Percentiles rank a stretch among this genome's conserved stretches.
phyloP scores from a whole-genome alignment of 1,140 invertebrate species.

The Drosophila ogumai region DNA sequence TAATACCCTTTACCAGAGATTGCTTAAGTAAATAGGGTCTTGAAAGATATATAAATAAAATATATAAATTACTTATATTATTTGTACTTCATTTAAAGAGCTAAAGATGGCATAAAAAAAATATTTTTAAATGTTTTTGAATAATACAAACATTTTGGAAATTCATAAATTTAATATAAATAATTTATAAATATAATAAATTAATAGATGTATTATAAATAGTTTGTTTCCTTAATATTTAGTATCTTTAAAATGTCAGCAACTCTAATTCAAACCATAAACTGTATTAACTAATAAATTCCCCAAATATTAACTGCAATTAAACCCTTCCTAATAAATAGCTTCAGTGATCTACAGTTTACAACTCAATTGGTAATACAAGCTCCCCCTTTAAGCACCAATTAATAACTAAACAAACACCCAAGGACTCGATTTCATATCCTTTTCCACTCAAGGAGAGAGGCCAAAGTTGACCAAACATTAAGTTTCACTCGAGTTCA shows the following conservation, averaged over 20 bases:
- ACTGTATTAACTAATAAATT: neutral
- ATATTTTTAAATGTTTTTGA: too few relatives aligned
- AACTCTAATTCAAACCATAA: neutral
- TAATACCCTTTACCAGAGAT: neutral
- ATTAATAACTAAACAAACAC: conserved; percentile 28
- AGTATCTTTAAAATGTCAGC: neutral
- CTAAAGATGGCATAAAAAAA: neutral
- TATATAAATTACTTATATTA: neutral
- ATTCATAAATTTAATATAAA: too few relatives aligned
- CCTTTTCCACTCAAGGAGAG: neutral
- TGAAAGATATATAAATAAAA: too few relatives aligned
- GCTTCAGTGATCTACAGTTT: neutral
- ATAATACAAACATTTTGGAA: too few relatives aligned
- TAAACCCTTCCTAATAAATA: too few relatives aligned
- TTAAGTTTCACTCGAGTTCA: conserved; percentile 38
- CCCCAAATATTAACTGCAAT: neutral
- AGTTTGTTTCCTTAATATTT: too few relatives aligned
- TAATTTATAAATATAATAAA: too few relatives aligned
- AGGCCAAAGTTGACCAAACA: conserved; percentile 39
- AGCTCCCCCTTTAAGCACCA: conserved; percentile 1
- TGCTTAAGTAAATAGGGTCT: too few relatives aligned
- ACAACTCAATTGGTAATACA: conserved; percentile 7
- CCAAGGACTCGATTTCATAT: neutral
- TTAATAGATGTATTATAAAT: too few relatives aligned
- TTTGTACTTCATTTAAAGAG: neutral